These are phyloP conservation scores for Biston betularia DNA, from an alignment of 2,888 invertebrate species.

Conservation along the genomic window DNA sequence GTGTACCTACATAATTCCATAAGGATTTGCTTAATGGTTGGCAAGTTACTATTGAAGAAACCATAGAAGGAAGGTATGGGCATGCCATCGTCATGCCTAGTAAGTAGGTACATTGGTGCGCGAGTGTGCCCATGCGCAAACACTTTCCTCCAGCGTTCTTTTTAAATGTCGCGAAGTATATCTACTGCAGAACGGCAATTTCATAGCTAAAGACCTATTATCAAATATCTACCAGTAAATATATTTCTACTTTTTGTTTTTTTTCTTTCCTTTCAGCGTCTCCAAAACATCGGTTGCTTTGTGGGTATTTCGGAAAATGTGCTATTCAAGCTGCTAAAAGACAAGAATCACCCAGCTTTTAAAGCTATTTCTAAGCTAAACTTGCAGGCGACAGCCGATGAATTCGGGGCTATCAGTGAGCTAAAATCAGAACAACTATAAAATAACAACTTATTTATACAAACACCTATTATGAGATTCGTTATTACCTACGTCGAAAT, in stretches of 20 bases:
- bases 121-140: too few relatives aligned
- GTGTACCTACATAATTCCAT: too few relatives aligned
- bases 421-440: slow-evolving; percentile 33
- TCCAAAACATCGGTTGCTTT: slow-evolving; percentile 91
- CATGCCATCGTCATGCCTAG: too few relatives aligned
- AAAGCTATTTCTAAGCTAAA: slow-evolving; percentile 89
- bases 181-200: too few relatives aligned
- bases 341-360: slow-evolving; percentile 91
- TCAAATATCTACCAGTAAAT: slow-evolving; percentile 28
- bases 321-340: slow-evolving; percentile 90
- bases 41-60: too few relatives aligned
- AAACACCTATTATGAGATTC: slow-evolving; percentile 56
- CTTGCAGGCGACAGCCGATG: slow-evolving; percentile 69
- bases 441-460: not conserved
- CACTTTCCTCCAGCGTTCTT: too few relatives aligned
- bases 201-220: too few relatives aligned
- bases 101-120: too few relatives aligned
- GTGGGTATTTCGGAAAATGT: slow-evolving; percentile 92
- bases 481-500: slow-evolving; percentile 55
- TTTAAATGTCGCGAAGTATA: too few relatives aligned
- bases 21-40: too few relatives aligned
- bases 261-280: slow-evolving; percentile 84
- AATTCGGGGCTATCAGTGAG: slow-evolving; percentile 53
- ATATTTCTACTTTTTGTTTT: slow-evolving; percentile 37
- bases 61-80: too few relatives aligned